phyloP scores from a whole-genome alignment of 64 coral and sea anemone genomes.

The Dendronephthya gigantea region DNA sequence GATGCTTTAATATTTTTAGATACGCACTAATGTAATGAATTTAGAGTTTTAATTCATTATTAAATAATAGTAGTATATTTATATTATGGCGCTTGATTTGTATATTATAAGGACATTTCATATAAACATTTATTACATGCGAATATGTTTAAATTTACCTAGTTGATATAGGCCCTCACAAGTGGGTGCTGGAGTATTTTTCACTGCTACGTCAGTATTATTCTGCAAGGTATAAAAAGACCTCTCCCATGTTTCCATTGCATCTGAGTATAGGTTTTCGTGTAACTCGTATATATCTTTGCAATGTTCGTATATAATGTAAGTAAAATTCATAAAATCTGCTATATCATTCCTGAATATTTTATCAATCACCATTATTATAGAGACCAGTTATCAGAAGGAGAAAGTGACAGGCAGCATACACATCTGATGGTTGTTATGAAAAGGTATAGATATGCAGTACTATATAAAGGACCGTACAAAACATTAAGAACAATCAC shows the following conservation, averaged over 20 bases:
- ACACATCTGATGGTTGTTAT: background rate
- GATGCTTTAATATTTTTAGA: background rate
- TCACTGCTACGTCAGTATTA: slow-evolving; percentile 29
- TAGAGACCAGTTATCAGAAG: background rate
- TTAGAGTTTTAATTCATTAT: no score
- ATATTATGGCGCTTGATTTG: background rate
- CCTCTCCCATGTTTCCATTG: no score
- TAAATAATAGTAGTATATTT: background rate
- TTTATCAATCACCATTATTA: background rate
- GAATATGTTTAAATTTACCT: background rate
- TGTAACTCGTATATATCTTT: background rate
- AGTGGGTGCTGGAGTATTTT: slow-evolving; percentile 33
- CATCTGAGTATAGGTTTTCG: background rate
- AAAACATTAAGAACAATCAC: no score
- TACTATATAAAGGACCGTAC: no score
- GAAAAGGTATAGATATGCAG: background rate
- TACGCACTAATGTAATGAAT: no score
- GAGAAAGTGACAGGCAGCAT: background rate
- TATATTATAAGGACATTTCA: background rate
- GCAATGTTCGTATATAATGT: background rate
- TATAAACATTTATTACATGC: background rate
- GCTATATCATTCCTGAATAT: background rate
- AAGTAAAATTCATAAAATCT: background rate
- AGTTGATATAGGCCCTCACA: background rate
- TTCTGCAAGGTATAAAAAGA: slow-evolving; percentile 21